Base-by-base conservation (phyloP, 2,113 vertebrate genomes). In the Rhizomys pruinosus region DNA sequence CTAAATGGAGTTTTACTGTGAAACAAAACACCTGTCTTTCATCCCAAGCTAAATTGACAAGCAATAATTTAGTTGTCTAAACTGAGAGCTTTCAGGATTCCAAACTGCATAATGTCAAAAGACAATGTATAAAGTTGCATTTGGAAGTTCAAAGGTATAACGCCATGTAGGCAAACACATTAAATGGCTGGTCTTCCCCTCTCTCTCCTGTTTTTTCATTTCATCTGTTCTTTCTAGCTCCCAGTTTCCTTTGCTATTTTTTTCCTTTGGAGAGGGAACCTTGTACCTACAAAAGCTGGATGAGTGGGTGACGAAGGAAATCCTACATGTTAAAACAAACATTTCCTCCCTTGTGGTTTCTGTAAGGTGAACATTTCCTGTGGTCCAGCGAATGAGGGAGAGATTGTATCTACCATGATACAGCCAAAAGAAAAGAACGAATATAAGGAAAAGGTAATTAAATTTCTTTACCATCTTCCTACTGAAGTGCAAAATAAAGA, bases 61-160 rank as follows among this genome's bases (percentile, higher is more conserved):
- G 98, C 97, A 97, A 98, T 98, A 98, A 98, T 98, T 98, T 98
- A 98, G 98, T 98, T 98, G 98, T 98, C 98, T 98, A 98, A 98
- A 98, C 97, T 97, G 97, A 97, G 97, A 98, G 98, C 98, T 98
- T 98, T 98, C 98, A 98, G 96, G 96, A 98, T 98, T 98, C 97
- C 97, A 97, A 97, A 96, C 97, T 97, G 92, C 97, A 97, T 98
- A 97, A 98, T 98, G 98, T 98, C 98, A 98, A 96, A 97, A 97
- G 97, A 96, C 94, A 97, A 97, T 91, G 94, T 94, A 94, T 95
- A 93, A 97, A 97, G 98, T 97, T 98, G 97, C 97, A 97, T 96
- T 97, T 97, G 97, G 97, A 97, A 96, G 98, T 98, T 98, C 98
- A 98, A 98, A 98, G 98, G 97, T 98, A 98, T 97, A 96, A 92